Evolutionary conservation across 2,797 vertebrate genomes (phyloP), one percentile per base, ranked within the genome.

Genomic region (Sebastes cheni): DNA sequence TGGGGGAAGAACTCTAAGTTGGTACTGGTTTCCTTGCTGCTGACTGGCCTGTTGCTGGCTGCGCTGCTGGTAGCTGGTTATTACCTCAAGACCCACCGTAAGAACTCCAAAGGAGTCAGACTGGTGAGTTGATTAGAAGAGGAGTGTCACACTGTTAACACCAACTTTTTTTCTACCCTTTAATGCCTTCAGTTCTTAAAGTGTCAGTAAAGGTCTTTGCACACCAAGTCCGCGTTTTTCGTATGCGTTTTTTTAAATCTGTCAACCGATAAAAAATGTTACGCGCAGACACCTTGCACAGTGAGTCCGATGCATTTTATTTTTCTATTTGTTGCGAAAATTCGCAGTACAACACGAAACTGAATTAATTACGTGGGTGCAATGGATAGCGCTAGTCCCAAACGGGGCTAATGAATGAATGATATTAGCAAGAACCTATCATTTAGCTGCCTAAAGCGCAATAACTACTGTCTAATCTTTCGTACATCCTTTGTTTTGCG

Each of bases 11-110:
- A 85, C 29, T 96, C 97, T 2, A 96, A 95, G 86, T 86, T 96
- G 85, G 97, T 97, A 0, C 90, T 99, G 91, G 97, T 98, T 8
- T 96, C 97, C 8, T 50, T 99, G 93, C 95, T 99, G 64, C 95
- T 97, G 11, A 83, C 95, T 0, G 98, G 98, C 12, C 86, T 98
- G 75, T 25, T 98, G 85, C 91, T 99, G 89, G 98, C 97, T 0
- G 90, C 93, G 55, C 88, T 98, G 91, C 95, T 98, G 46, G 89
- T 97, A 20, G 96, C 94, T 1, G 96, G 95, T 3, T 98, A 98
- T 72, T 96, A 96, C 92, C 90, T 98, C 89, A 97, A 97, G 94
- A 96, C 89, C 73, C 95, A 97, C 77, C 95, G 92, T 76, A 97
- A 96, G 94, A 97, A 94, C 88, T 96, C 98, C 13, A 95, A 96